A percentile compares a stretch with the other conserved stretches of the same genome.
Evolutionary conservation across 2,113 vertebrate genomes (phyloP).

Genomic region (Sisor rabdophorus): DNA sequence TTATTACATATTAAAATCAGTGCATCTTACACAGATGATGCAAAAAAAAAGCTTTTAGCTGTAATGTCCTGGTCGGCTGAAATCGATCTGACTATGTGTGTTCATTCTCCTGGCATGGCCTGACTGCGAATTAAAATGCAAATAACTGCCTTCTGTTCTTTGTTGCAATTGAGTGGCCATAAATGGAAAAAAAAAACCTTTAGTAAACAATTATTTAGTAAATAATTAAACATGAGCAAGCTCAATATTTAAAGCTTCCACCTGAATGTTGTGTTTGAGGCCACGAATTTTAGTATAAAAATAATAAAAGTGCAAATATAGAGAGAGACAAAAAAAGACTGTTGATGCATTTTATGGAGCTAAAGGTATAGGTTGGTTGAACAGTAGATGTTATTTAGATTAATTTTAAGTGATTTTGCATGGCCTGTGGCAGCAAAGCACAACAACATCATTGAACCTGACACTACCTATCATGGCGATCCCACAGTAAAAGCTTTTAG

Average conservation of each 20-base stretch:
- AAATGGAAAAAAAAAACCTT: constrained; percentile 36
- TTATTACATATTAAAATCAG: constrained; percentile 42
- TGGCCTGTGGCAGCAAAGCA: constrained; percentile 20
- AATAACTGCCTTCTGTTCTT: constrained; percentile 23
- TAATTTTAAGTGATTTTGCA: constrained; percentile 39
- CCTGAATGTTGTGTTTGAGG: constrained; percentile 22
- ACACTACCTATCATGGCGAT: constrained; percentile 37
- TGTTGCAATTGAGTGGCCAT: constrained; percentile 18
- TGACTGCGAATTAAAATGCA: constrained; percentile 22
- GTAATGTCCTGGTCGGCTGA: constrained; percentile 15
- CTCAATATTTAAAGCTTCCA: constrained; percentile 24
- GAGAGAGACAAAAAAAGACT: not conserved
- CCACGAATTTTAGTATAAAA: not conserved
- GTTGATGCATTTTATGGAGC: constrained; percentile 19
- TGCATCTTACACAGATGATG: too few relatives aligned
- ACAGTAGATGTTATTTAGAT: constrained; percentile 16
- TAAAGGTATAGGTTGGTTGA: constrained; percentile 8
- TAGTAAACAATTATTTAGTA: constrained; percentile 30
- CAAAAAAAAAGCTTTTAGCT: constrained; percentile 12
- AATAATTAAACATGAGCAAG: constrained; percentile 26
- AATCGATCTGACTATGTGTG: constrained; percentile 18
- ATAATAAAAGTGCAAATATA: not conserved
- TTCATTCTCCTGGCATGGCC: constrained; percentile 1
- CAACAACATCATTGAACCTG: constrained; percentile 38
- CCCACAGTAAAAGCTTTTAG: constrained; percentile 34